Percentiles rank a stretch among this genome's conserved stretches.
phyloP scores from a whole-genome alignment of 2,797 vertebrate species.

The Scyliorhinus canicula region DNA sequence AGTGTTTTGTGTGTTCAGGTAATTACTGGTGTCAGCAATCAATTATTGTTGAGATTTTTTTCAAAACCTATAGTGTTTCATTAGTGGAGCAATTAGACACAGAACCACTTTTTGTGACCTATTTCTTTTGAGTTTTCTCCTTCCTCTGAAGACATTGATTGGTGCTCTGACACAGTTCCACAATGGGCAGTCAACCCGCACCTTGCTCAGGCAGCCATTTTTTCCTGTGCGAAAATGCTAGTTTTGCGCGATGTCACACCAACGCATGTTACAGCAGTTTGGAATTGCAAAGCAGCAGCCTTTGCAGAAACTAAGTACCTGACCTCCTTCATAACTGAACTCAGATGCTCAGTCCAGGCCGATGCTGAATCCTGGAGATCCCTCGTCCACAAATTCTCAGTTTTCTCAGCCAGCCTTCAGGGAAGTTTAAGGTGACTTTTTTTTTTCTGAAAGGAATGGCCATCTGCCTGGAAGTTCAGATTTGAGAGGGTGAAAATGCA shows the following conservation, averaged over 20 bases:
- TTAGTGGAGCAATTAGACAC: background rate
- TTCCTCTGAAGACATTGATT: background rate
- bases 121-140: no score
- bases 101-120: background rate
- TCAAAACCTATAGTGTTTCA: background rate
- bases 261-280: background rate
- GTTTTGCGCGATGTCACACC: background rate
- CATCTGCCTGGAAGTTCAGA: background rate
- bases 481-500: background rate
- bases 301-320: background rate
- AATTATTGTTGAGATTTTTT: background rate
- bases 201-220: background rate
- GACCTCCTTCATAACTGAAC: background rate
- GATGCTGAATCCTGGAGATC: background rate
- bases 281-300: background rate
- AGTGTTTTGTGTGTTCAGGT: conserved; percentile 16
- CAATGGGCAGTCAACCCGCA: background rate
- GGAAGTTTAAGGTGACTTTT: background rate
- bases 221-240: background rate
- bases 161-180: background rate
- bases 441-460: background rate
- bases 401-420: background rate
- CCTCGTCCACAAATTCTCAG: background rate
- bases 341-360: background rate
- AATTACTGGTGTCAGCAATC: background rate